Base-by-base conservation (phyloP, 2,113 vertebrate species). In the Burhinus bistriatus region DNA sequence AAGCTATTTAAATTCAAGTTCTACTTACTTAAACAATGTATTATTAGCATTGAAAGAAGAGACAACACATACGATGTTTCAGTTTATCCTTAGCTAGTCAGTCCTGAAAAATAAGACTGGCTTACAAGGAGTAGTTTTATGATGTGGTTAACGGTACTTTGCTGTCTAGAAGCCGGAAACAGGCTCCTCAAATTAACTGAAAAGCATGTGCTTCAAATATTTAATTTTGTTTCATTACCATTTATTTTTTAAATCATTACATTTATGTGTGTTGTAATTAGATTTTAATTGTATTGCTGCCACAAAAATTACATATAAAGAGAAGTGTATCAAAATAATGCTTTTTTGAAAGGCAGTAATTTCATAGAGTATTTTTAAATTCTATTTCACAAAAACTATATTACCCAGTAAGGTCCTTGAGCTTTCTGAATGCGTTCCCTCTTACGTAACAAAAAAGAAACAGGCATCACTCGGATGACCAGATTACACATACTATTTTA, bases 211-310 rank as follows among this genome's bases (percentile, higher is more conserved):
- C 51, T 81, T 89, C 40, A 91, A 91, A 83, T 86, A 83, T 26
- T 81, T 83, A 27, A 77, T 90, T 69, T 86, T 62, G 15, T 70
- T 89, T 77, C 58, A 77, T 29, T 77, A n/a, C 8, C 11, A 62
- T 68, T 86, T 85, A 51, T 69, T 90, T 93, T 83, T 89, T 44
- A 78, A 81, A 92, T 42, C 11, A 58, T 75, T 64, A n/a, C 72
- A 87, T 83, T 77, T 30, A 70, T 36, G 38, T 36, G 34, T 45
- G 8, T 57, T 83, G 27, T n/a, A 89, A 94, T 51, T 81, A 90
- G 12, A 70, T 94, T 81, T 57, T 12, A 88, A 77, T 14, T 4
- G 1, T 73, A 76, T 58, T 70, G 27, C 44, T 90, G 54, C 17
- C 62, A 90, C 30, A 55, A 65, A 69, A 92, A 86, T 49, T 77